Base-by-base conservation (phyloP, 2,888 invertebrate genomes). In the Holacanthella duospinosa region DNA sequence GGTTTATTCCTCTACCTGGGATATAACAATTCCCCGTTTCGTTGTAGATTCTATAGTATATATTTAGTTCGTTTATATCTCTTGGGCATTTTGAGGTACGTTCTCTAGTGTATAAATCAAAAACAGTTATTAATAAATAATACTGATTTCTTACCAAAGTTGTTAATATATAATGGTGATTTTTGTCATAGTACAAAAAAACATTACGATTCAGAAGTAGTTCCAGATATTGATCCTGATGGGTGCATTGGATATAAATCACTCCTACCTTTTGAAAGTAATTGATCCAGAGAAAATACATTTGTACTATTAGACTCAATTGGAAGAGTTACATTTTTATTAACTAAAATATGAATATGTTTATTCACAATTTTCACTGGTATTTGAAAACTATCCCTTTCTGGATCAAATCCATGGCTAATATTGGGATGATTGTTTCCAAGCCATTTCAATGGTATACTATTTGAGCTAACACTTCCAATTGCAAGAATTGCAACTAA, bases 381-480 rank as follows among this genome's bases (percentile, higher is more conserved):
- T 16, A 48, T 21, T 48, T n/a, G 48, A 21, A 48, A n/a, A 21
- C 48, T 48, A 48, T 48, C 48, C 21, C n/a, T 9, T 21, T 48
- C 48, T 21, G 48, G 48, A 48, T 9, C 4, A 21, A 48, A 48
- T 21, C 48, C 48, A 48, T 4, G 19, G 4, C 48, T 21, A 48
- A 9, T 4, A n/a, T 21, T 21, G 4, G 12, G 4, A 6, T 36
- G 36, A 36, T 36, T 36, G 36, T 16, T 36, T 48, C 48, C 48
- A 48, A 48, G 48, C 48, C 48, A 48, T 21, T 48, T 48, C n/a
- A 48, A 48, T 6, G 36, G n/a, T n/a, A n/a, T n/a, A n/a, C n/a
- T n/a, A n/a, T n/a, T n/a, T n/a, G n/a, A n/a, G n/a, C n/a, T n/a
- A n/a, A n/a, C n/a, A n/a, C n/a, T n/a, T n/a, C n/a, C n/a, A n/a